Evolutionary conservation across 2,797 vertebrate species (phyloP).

Genomic region (Pyrocephalus nanus): DNA sequence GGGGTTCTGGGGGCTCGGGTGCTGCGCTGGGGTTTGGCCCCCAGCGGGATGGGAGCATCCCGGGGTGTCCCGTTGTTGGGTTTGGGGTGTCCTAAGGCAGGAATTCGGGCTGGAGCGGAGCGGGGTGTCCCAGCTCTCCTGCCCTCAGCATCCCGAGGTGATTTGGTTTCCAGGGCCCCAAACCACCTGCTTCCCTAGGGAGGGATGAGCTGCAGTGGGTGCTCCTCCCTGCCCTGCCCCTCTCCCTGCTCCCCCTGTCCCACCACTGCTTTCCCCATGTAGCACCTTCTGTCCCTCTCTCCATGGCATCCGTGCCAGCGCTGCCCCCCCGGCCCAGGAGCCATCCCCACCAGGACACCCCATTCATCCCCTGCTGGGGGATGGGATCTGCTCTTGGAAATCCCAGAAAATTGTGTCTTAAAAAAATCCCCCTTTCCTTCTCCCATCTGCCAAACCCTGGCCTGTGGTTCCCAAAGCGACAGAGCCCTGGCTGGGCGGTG

Average conservation of each 20-base stretch:
- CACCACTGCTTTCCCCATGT: background rate
- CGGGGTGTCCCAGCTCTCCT: background rate
- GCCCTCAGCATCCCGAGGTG: accelerated
- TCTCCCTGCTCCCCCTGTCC: background rate
- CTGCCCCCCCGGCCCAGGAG: background rate
- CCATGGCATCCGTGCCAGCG: background rate
- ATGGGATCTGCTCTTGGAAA: background rate
- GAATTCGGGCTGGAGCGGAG: background rate
- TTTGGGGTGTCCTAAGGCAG: background rate
- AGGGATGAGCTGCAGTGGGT: background rate
- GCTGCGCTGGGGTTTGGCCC: background rate
- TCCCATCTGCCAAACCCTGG: background rate
- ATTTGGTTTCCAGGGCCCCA: background rate
- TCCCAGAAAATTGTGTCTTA: background rate
- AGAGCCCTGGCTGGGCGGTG: background rate
- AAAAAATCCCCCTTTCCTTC: background rate
- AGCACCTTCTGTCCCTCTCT: background rate
- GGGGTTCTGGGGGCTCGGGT: background rate
- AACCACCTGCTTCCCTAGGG: accelerated
- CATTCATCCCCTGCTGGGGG: background rate
- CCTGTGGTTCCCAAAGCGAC: background rate
- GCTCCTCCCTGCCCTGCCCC: background rate
- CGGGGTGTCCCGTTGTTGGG: accelerated
- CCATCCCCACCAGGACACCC: background rate
- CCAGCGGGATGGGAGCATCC: background rate